A percentile compares a stretch with the other conserved stretches of the same genome.
These are phyloP conservation scores for Garrulus glandarius DNA, from an alignment of 2,797 vertebrate genomes.

Conservation along the genomic window DNA sequence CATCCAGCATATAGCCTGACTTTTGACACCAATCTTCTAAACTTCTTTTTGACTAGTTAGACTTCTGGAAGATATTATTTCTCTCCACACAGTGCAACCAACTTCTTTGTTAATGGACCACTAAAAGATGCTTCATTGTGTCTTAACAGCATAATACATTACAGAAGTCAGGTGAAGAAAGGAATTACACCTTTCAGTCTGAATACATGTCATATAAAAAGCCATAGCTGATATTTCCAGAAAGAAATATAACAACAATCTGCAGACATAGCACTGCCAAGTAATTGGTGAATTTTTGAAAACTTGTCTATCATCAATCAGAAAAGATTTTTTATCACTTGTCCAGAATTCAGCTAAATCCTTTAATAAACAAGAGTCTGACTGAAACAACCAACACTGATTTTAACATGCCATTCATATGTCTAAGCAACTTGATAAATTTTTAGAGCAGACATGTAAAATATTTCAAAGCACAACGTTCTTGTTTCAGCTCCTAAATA, in stretches of 20 bases:
- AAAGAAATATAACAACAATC: not conserved
- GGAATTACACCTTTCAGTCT: conserved; percentile 20
- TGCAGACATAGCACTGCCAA: not conserved
- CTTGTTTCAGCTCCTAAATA: not conserved
- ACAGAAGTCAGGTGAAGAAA: conserved; percentile 27
- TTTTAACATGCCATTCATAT: not conserved
- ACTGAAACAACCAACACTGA: not conserved
- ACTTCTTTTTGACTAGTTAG: not conserved
- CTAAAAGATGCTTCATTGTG: conserved; percentile 51
- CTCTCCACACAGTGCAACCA: not conserved
- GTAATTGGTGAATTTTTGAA: not conserved
- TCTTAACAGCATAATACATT: conserved; percentile 41
- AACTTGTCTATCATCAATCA: not conserved
- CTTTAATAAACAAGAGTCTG: not conserved
- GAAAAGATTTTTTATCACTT: not conserved
- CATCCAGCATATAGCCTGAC: not conserved
- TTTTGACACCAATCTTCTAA: not conserved
- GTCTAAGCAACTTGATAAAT: not conserved
- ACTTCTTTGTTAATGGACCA: conserved; percentile 32
- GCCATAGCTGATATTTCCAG: not conserved
- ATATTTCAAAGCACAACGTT: not conserved
- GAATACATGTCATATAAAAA: conserved; percentile 3
- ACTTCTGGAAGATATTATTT: not conserved
- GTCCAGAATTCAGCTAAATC: not conserved
- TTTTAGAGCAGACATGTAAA: not conserved